A percentile compares a stretch with the other conserved stretches of the same genome.
phyloP scores from a whole-genome alignment of 2,888 invertebrate genomes.

The Helleia helle region DNA sequence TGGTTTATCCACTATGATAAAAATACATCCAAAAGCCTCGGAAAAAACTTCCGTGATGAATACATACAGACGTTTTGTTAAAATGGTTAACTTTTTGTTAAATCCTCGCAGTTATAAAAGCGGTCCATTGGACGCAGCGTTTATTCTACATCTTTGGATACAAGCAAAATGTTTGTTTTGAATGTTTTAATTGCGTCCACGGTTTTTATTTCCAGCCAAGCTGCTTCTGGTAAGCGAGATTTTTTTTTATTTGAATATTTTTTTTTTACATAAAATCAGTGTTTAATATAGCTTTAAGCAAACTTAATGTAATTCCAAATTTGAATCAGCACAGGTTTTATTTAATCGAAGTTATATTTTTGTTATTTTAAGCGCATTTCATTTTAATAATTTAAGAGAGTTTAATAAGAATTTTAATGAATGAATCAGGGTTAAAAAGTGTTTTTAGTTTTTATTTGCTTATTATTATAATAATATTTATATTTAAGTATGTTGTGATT shows the following conservation, averaged over 20 bases:
- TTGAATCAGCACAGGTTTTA: too few species aligned
- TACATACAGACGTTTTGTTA: background rate
- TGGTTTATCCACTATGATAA: too few species aligned
- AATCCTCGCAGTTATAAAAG: conserved; percentile 2
- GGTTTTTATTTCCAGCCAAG: conserved; percentile 12
- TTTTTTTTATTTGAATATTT: background rate
- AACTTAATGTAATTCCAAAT: too few species aligned
- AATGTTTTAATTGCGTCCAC: conserved; percentile 9
- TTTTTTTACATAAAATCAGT: background rate
- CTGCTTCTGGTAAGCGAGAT: conserved; percentile 16
- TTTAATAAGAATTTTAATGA: too few species aligned
- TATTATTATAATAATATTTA: too few species aligned
- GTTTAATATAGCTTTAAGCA: too few species aligned
- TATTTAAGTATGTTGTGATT: too few species aligned
- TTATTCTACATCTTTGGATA: conserved; percentile 7
- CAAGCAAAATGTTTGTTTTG: conserved; percentile 16
- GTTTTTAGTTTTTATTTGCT: too few species aligned
- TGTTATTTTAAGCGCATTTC: too few species aligned
- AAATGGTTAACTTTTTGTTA: background rate
- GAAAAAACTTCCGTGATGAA: conserved; percentile 5
- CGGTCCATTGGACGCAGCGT: background rate
- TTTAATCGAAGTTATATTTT: too few species aligned
- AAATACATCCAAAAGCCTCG: background rate
- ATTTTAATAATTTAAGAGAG: too few species aligned
- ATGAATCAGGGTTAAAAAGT: too few species aligned